These are phyloP conservation scores for Drosophila sechellia DNA, from an alignment of 1,140 invertebrate genomes.

Conservation along the genomic window DNA sequence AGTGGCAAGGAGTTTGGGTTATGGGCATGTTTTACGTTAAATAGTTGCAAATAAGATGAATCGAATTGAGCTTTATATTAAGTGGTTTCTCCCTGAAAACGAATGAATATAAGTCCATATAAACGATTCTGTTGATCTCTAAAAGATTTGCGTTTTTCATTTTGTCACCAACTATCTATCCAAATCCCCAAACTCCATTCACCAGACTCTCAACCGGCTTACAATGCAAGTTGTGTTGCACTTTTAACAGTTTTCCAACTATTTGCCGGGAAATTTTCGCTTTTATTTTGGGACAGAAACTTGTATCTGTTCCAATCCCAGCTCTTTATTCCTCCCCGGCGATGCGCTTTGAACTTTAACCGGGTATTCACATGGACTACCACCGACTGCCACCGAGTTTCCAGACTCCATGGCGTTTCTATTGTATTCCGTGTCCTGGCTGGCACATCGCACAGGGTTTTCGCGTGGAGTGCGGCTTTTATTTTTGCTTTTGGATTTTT, in stretches of 20 bases:
- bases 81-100: too few species aligned
- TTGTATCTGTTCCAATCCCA: slow-evolving; percentile 29
- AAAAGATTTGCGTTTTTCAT: not conserved
- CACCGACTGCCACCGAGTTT: slow-evolving; percentile 11
- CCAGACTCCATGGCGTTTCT: not conserved
- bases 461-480: slow-evolving; percentile 21
- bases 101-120: slow-evolving; percentile 10
- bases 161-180: not conserved
- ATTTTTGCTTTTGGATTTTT: slow-evolving; percentile 14
- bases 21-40: not conserved
- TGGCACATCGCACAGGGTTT: slow-evolving; percentile 11
- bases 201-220: slow-evolving; percentile 37
- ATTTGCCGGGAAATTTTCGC: slow-evolving; percentile 14
- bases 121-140: not conserved
- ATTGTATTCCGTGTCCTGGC: slow-evolving; percentile 35
- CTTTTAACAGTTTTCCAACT: slow-evolving; percentile 37
- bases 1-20: not conserved
- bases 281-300: slow-evolving; percentile 48
- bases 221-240: slow-evolving; percentile 25
- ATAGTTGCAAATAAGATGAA: not conserved
- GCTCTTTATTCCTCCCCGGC: slow-evolving; percentile 11
- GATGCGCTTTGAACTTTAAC: slow-evolving; percentile 52
- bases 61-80: not conserved
- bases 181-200: slow-evolving; percentile 43
- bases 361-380: slow-evolving; percentile 39